Evolutionary conservation across 1,140 invertebrate species (phyloP), one percentile per base, ranked within the genome.

Genomic region (Pentalonia nigronervosa): DNA sequence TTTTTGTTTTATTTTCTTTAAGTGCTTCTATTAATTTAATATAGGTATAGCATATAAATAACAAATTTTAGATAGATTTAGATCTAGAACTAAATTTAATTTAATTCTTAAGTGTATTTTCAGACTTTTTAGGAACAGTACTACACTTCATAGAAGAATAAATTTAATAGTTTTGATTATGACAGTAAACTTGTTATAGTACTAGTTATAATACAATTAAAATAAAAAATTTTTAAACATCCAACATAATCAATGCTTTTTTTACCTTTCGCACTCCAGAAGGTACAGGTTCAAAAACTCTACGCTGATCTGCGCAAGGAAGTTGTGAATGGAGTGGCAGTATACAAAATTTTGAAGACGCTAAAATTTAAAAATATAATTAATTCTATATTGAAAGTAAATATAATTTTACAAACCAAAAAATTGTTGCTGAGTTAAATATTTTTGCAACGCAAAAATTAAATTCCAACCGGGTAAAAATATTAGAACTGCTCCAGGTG

Each of bases 381-480:
- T 89, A 34, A 41, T 30, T 93, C 23, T 81, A 53, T 45, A 89
- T 76, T 36, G 21, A 48, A 17, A 34, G 14, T 34, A 50, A 67
- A 34, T 87, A 86, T 86, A 53, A 90, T 48, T 88, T 93, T 25
- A 88, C 47, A 89, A 48, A 96, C 96, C 98, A 95, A 98, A 99
- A 25, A 97, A 94, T 1, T 97, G 97, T 95, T 97, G 97, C 94
- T 97, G 96, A 94, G 97, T 97, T 20, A 99, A 95, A 95, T 98
- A 97, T 95, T 97, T 97, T 97, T 99, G 97, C 14, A 99, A 95
- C 0, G 98, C 97, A 95, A 99, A 99, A 94, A 99, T 99, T 0
- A 99, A 95, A 95, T 98, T 99, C 98, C 98, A 99, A 0, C 99
- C 99, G 17, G 98, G 98, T 0, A 99, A 95, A 95, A 99, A 99